Conservation (phyloP, 2,888 invertebrate species). For the Agonopterix alstromeriana region DNA sequence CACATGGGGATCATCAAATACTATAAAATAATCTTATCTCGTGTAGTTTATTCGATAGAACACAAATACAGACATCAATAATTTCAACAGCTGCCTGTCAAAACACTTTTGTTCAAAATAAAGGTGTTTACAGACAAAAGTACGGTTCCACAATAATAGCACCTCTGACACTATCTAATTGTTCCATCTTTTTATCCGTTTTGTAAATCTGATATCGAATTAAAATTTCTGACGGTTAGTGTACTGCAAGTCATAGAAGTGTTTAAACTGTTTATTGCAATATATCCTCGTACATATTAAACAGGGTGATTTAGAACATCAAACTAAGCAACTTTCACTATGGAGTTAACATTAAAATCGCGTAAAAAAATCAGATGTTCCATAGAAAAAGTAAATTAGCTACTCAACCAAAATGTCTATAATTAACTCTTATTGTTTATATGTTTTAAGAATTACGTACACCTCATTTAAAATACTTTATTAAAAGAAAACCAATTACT, state of each 20-base stretch:
- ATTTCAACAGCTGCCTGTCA: conserved; percentile 57
- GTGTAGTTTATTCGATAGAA: conserved; percentile 3
- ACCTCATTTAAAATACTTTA: too few species aligned
- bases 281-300: too few species aligned
- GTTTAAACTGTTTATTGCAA: conserved; percentile 7
- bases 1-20: conserved; percentile 16
- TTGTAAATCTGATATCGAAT: conserved; percentile 38
- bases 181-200: conserved; percentile 63
- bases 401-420: too few species aligned
- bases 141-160: conserved; percentile 28
- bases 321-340: too few species aligned
- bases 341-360: too few species aligned
- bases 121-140: conserved; percentile 67
- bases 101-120: conserved; percentile 60
- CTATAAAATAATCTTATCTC: conserved; percentile 19
- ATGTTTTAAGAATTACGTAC: too few species aligned
- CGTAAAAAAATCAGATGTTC: too few species aligned
- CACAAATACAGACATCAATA: conserved; percentile 41
- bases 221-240: conserved; percentile 16
- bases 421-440: too few species aligned
- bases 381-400: too few species aligned
- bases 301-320: too few species aligned
- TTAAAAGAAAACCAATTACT: too few species aligned
- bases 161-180: conserved; percentile 50
- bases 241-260: conserved; percentile 23